Base-by-base conservation (phyloP, 2,888 invertebrate species). In the Frankliniella fusca region DNA sequence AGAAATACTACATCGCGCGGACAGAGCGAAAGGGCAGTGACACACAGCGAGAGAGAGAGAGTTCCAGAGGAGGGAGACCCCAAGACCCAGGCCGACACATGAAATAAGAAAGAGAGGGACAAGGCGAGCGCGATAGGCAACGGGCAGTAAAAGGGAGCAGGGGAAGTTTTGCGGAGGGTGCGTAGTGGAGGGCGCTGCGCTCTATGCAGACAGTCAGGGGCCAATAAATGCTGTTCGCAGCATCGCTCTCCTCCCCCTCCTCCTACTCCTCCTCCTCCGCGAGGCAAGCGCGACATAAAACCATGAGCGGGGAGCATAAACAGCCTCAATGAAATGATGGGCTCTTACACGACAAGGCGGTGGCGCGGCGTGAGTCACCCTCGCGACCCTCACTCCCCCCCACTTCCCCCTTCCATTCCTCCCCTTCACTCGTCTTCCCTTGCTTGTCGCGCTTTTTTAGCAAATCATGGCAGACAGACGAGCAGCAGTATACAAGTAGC, bases 261-360 rank as follows among this genome's bases (percentile, higher is more conserved):
- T 38, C 38, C 38, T 38, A 2, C 38, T 38, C 38, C 38, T 38
- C 5, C 38, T 38, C 38, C 38, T 38, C 38, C 38, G 38, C 38
- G 38, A 38, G 38, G 70, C 70, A 76, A 76, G 70, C 27, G 70
- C 70, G 70, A 76, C 70, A 76, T 76, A 76, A 76, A 76, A 76
- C 70, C 70, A 76, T 76, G 70, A 76, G 70, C 38, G 38, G 38
- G 38, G 38, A 38, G 5, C 70, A 76, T 76, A 76, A 76, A 76
- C 70, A 76, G 70, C 70, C 70, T 27, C 70, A 76, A 76, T 76
- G 70, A 76, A 76, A 76, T 23, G 70, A 76, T 76, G 70, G 38
- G 61, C 70, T 76, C 70, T 76, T 54, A 54, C 20, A 54, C 54
- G 54, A 20, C 54, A 15, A 11, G 38, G 54, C 54, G 54, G 54